These are phyloP conservation scores for Sminthopsis crassicaudata DNA, from an alignment of 2,113 vertebrate species.

Conservation along the genomic window DNA sequence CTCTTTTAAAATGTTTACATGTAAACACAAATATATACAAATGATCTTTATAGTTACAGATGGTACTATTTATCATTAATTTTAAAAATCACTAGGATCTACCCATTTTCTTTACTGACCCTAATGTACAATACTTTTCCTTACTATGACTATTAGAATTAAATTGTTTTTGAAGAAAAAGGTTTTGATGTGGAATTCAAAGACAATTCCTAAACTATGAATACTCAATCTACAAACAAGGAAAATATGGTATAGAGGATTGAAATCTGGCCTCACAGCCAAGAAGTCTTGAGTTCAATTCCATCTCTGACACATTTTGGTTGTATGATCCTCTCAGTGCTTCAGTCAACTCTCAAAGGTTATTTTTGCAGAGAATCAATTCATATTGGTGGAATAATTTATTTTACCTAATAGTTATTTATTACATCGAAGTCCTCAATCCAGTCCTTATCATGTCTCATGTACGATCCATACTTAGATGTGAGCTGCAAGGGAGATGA, in stretches of 20 bases:
- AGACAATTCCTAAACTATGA: not conserved
- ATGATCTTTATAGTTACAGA: not conserved
- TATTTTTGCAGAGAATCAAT: not conserved
- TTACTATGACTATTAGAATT: not conserved
- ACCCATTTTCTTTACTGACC: not conserved
- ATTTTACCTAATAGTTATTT: not conserved
- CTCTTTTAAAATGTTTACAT: not conserved
- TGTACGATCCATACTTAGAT: not conserved
- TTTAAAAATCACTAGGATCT: not conserved
- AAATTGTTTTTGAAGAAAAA: not conserved
- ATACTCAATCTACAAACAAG: not conserved
- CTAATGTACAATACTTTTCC: not conserved
- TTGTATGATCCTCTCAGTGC: not conserved
- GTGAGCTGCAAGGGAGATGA: not conserved
- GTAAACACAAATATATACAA: not conserved
- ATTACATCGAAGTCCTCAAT: not conserved
- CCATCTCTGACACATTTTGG: not conserved
- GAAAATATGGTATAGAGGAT: not conserved
- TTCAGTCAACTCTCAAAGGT: not conserved
- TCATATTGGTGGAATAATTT: not conserved
- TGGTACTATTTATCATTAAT: not conserved
- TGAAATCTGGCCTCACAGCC: not conserved
- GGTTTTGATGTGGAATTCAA: not conserved
- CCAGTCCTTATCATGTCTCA: not conserved
- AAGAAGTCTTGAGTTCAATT: not conserved